A percentile compares a stretch with the other conserved stretches of the same genome.
Conservation (phyloP, 1,140 invertebrate genomes). For the Alviniconcha marisindica region DNA sequence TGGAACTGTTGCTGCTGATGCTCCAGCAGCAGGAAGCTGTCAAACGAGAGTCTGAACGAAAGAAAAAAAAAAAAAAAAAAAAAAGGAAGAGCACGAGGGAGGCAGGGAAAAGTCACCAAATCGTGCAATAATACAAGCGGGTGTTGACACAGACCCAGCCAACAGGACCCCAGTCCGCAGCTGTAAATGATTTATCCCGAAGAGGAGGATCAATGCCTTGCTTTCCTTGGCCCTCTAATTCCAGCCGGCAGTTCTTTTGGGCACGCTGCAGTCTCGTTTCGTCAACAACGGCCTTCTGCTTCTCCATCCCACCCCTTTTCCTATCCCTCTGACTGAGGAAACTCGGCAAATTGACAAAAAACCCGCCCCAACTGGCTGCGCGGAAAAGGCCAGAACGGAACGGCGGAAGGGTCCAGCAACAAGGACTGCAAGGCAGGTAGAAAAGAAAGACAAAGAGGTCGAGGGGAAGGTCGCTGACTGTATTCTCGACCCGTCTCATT, state of each 20-base stretch:
- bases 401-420: no score
- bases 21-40: no score
- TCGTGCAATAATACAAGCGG: conserved; percentile 5
- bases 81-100: neutral
- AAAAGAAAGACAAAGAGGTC: no score
- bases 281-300: neutral
- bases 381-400: no score
- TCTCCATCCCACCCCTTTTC: neutral
- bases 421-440: no score
- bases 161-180: neutral
- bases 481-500: no score
- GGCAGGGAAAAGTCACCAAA: conserved; percentile 1
- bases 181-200: conserved; percentile 28
- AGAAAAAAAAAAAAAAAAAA: conserved; percentile 13
- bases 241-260: neutral
- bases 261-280: neutral
- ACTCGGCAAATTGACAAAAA: no score
- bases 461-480: no score
- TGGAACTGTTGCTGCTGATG: no score
- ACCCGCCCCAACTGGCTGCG: no score
- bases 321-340: neutral
- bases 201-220: neutral
- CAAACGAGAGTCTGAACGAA: neutral
- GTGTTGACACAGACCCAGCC: conserved; percentile 6
- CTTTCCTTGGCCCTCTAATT: conserved; percentile 16